Evolutionary conservation across 2,113 vertebrate species (phyloP), one percentile per base, ranked within the genome.

Genomic region (Phainopepla nitens): DNA sequence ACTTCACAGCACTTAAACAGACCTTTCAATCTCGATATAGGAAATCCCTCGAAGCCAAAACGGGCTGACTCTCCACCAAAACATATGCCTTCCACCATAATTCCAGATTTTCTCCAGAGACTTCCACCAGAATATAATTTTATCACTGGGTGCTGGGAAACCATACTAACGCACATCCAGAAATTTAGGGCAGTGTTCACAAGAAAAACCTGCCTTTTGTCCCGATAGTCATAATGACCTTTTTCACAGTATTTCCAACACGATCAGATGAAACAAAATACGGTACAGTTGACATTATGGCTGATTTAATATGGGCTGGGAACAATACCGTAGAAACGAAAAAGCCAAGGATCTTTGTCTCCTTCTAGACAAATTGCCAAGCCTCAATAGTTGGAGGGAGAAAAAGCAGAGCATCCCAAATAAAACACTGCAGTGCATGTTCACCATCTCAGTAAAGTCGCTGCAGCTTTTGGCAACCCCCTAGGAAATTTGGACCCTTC

Each of bases 341-440:
- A 92, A 83, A 90, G 50, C 78, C 78, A 50, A 65, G 82, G 75
- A 94, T 50, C 82, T 91, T 94, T 95, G 94, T 94, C 78, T 96
- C 71, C 35, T 91, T 82, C 65, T 42, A 89, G 57, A 82, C 1
- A 2, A 64, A 82, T 4, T 94, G 84, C 83, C 87, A 94, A 95
- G 65, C 62, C 61, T 84, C 72, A 71, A 23, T 57, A 96, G 75
- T 94, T 94, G 82, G 75, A 95, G 58, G 35, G 25, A 87, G 70
- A 85, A 93, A 88, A 3, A 51, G 85, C 66, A 77, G 24, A 58
- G 77, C 62, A 95, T 94, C 94, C 92, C 94, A 92, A 94, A 85
- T 61, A 91, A 83, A 94, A 87, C 85, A 85, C 69, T 62, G 93
- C 94, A 89, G 50, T 19, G 81, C 78, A 89, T 21, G 44, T 58